A percentile compares a stretch with the other conserved stretches of the same genome.
Evolutionary conservation across 2,113 vertebrate genomes (phyloP).

Genomic region (Noctilio leporinus): DNA sequence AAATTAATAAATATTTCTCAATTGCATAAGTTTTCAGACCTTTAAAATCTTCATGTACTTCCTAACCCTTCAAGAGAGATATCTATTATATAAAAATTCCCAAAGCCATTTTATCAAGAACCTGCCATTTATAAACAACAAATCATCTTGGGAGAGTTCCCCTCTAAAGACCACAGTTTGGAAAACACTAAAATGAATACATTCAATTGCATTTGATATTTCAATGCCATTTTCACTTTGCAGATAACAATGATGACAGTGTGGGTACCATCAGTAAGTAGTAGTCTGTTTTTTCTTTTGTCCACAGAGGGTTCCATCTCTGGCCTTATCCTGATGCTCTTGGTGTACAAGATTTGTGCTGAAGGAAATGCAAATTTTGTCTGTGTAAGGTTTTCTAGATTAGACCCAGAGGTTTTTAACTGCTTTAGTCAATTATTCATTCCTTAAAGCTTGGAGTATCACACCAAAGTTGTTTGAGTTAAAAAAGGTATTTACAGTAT

Average conservation of each 20-base stretch:
- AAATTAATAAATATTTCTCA: not conserved
- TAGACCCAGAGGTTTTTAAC: conserved; percentile 54
- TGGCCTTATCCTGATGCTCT: not conserved
- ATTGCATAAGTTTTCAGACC: not conserved
- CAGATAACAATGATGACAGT: not conserved
- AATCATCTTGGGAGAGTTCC: not conserved
- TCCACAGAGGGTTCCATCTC: not conserved
- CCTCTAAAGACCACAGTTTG: not conserved
- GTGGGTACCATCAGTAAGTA: not conserved
- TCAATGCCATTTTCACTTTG: not conserved
- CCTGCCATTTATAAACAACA: not conserved
- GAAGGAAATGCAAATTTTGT: conserved; percentile 53
- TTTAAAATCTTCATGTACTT: not conserved
- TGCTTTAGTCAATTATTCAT: conserved; percentile 57
- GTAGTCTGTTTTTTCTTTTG: not conserved
- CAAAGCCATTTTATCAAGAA: not conserved
- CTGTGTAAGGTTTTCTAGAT: conserved; percentile 45
- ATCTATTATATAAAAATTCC: not conserved
- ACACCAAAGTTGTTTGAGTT: conserved; percentile 63
- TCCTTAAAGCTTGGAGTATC: conserved; percentile 36
- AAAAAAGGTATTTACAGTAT: conserved; percentile 70
- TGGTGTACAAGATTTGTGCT: conserved; percentile 3
- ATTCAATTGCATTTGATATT: not conserved
- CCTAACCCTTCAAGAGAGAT: not conserved
- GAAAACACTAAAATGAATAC: not conserved